A percentile compares a stretch with the other conserved stretches of the same genome.
Evolutionary conservation across 2,113 vertebrate genomes (phyloP).

Genomic region (Megaceryle maxima): DNA sequence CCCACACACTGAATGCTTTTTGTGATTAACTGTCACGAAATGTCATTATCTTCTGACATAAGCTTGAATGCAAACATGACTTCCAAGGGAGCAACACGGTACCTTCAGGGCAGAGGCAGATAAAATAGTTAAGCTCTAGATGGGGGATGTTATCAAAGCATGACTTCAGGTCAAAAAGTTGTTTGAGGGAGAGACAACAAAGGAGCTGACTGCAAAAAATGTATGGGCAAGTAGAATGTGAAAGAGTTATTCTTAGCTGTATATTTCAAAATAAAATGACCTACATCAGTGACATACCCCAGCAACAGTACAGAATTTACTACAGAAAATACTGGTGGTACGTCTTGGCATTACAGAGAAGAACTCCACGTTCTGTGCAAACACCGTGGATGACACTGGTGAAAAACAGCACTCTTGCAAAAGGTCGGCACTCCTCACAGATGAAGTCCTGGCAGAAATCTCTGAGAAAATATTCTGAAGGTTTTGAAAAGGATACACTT

Average conservation of each 20-base stretch:
- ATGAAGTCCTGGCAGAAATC: not conserved
- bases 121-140: not conserved
- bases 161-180: not conserved
- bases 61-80: not conserved
- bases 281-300: not conserved
- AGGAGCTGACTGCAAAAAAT: slow-evolving; percentile 7
- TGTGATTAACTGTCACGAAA: not conserved
- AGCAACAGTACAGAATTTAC: not conserved
- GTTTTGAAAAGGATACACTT: not conserved
- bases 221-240: not conserved
- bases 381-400: accelerated
- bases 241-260: not conserved
- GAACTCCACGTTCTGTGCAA: accelerated
- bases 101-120: not conserved
- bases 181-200: not conserved
- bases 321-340: not conserved
- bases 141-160: not conserved
- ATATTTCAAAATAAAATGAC: not conserved
- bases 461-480: not conserved
- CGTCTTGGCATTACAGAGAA: not conserved
- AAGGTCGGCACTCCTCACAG: not conserved
- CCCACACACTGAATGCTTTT: not conserved
- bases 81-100: not conserved
- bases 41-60: not conserved
- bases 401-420: not conserved